A percentile compares a stretch with the other conserved stretches of the same genome.
These are phyloP conservation scores for Apteryx owenii DNA, from an alignment of 2,113 vertebrate species.

Conservation along the genomic window DNA sequence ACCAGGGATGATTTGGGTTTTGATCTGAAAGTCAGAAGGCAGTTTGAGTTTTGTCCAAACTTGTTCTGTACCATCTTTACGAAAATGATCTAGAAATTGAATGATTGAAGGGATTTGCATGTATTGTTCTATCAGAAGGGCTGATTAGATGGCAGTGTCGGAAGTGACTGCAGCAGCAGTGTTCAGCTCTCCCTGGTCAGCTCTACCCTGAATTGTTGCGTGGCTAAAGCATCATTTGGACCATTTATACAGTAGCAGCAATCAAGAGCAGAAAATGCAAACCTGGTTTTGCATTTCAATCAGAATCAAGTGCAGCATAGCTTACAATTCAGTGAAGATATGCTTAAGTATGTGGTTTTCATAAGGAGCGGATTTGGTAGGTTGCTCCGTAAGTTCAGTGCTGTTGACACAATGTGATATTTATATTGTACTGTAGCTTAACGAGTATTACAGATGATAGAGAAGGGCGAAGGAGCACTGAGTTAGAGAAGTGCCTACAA, in stretches of 20 bases:
- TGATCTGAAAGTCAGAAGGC: not conserved
- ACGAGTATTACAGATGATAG: conserved; percentile 10
- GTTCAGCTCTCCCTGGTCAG: rapidly evolving
- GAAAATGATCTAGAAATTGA: not conserved
- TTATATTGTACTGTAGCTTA: not conserved
- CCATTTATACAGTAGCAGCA: not conserved
- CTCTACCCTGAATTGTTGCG: not conserved
- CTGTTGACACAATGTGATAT: not conserved
- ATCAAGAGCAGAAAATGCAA: not conserved
- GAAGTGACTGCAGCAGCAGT: not conserved
- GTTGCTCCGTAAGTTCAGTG: not conserved
- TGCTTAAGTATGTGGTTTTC: not conserved
- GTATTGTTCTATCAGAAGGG: not conserved
- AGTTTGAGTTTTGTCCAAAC: not conserved
- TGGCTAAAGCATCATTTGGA: not conserved
- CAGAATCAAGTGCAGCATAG: not conserved
- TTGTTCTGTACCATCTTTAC: not conserved
- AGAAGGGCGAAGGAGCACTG: not conserved
- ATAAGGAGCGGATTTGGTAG: not conserved
- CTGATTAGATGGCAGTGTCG: not conserved
- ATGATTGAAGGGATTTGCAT: not conserved
- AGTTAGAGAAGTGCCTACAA: conserved; percentile 39
- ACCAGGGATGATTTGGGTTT: not conserved
- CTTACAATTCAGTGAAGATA: not conserved
- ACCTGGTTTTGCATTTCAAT: not conserved